Evolutionary conservation across 2,888 invertebrate species (phyloP), one percentile per base, ranked within the genome.

Genomic region (Matsumyia berberina): DNA sequence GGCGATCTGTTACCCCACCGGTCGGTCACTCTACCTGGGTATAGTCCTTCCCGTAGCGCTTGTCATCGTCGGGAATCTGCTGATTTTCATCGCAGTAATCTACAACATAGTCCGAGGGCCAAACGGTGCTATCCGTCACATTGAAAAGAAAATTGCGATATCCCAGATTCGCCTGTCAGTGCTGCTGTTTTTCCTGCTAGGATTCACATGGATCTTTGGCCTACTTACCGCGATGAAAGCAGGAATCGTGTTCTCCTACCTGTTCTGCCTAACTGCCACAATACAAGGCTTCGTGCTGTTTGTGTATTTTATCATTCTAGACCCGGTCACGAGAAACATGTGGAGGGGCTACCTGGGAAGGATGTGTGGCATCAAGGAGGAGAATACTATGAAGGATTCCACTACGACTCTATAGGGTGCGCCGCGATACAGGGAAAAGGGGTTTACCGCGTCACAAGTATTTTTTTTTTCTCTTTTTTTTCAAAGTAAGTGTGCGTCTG

Each of bases 131-230:
- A 91, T 92, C 82, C 92, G 93, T 73, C 89, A 89, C 33, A 89
- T 88, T 5, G 90, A 90, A 35, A 90, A 88, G 39, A 87, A 87
- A 33, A 77, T 89, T 51, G 86, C 90, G 5, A 88, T 92, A 9
- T 93, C 93, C 15, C 94, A 94, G 87, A 89, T 94, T 7, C 91
- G 94, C 33, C 89, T 94, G 15, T 94, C 93, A 0, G 90, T 94
- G 81, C 91, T 94, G 86, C 89, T 94, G 49, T 94, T 94, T 88
- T 94, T 94, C 82, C 90, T 94, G 35, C 89, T 94, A 15, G 94
- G 94, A 0, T 89, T 94, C 2, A 93, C 94, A 0, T 94, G 94
- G 94, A 90, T 94, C 17, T 94, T 94, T 88, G 94, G 94, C 6
- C 89, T 94, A 35, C 92, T 94, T 86, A 93, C 93, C 0, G 93